Evolutionary conservation across 92 coral and sea anemone species (phyloP).

Genomic region (Actinernus sp.): DNA sequence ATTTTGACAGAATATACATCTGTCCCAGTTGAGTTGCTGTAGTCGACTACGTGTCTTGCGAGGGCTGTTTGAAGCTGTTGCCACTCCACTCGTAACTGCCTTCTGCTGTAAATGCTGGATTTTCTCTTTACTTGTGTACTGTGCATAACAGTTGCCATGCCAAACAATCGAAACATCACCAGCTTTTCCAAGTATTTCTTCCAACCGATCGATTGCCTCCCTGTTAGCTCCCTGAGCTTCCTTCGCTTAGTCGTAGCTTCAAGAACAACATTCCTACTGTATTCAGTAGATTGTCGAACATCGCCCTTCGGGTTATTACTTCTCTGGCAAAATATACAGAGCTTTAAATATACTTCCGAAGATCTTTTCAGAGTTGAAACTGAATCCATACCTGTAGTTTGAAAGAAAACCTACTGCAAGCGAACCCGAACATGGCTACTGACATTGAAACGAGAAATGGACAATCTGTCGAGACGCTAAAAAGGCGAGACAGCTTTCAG

Average conservation of each 20-base stretch:
- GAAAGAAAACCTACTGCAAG: too few species aligned
- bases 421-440: too few species aligned
- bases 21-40: too few species aligned
- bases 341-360: neutral
- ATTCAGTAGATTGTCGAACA: neutral
- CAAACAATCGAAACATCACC: conserved; percentile 1
- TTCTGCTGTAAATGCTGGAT: conserved; percentile 26
- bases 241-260: neutral
- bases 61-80: too few species aligned
- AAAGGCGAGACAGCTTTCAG: too few species aligned
- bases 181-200: neutral
- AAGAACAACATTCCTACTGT: neutral
- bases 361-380: neutral
- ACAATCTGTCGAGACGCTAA: too few species aligned
- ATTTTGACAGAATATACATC: too few species aligned
- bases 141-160: conserved; percentile 47
- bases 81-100: conserved; percentile 4
- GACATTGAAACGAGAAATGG: too few species aligned
- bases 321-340: neutral
- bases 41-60: too few species aligned
- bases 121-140: conserved; percentile 46
- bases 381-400: neutral
- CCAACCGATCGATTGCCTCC: neutral
- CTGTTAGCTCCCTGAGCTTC: neutral
- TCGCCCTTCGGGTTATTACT: neutral